Base-by-base conservation (phyloP, 2,888 invertebrate species). In the Dryadula phaetusa region DNA sequence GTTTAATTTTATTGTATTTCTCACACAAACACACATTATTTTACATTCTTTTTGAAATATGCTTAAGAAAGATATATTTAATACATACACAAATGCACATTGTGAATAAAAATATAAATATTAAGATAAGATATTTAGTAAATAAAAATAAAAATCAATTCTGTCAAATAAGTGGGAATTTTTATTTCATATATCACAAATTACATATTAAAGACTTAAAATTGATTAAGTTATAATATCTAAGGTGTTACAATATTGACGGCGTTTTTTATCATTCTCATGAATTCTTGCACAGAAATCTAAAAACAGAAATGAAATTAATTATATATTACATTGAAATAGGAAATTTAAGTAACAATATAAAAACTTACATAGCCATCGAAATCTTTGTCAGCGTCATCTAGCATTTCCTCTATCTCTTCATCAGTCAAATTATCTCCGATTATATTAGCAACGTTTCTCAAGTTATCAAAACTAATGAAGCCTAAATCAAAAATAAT, bases 391-490 rank as follows among this genome's bases (percentile, higher is more conserved):
- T 93, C 93, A 10, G 91, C 92, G 56, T 91, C 91, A 61, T 92
- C 90, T 3, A 93, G 81, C 92, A 93, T 92, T 75, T 93, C 93
- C 40, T 90, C 86, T 37, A 93, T 90, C 79, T 93, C 90, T 77
- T 93, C 90, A 72, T 93, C 93, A 7, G 89, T 85, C 20, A 92
- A 75, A 71, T 81, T 70, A 3, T 79, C 78, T 0, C 83, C 89
- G 2, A 93, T 79, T 12, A 89, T 82, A 46, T 85, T 72, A 0
- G 87, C 81, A 0, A 92, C 91, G 12, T 75, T 69, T 72, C 90
- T 92, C 4, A 93, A 69, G 67, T 91, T 90, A 0, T 92, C 90
- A 53, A 87, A 88, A 74, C 82, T 85, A 37, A 92, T 88, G 3
- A 74, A 79, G 1, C 91, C 92, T 92, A 75, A 20, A 79, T 7